phyloP scores from a whole-genome alignment of 2,113 vertebrate genomes.

The Chloropsis cyanopogon region DNA sequence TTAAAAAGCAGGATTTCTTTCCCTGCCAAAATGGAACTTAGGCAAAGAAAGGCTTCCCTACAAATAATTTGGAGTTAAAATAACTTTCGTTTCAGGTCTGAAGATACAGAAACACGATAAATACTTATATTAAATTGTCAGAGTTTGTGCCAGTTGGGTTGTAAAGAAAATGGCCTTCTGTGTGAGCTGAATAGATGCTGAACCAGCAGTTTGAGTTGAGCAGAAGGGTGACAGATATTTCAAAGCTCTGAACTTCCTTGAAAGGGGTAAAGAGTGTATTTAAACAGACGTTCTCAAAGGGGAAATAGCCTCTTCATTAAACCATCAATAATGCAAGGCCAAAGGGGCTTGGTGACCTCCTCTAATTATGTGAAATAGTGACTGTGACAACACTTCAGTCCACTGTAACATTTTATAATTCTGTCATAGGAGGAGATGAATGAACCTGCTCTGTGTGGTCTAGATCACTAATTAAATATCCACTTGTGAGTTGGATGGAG shows the following conservation, averaged over 20 bases:
- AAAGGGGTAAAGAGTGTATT: neutral
- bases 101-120: neutral
- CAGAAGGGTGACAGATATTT: neutral
- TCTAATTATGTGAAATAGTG: slow-evolving; percentile 5
- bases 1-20: slow-evolving; percentile 25
- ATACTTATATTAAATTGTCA: slow-evolving; percentile 24
- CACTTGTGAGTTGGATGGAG: neutral
- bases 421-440: neutral
- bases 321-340: slow-evolving; percentile 27
- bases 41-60: neutral
- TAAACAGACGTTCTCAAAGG: slow-evolving; percentile 31
- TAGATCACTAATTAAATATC: slow-evolving; percentile 11
- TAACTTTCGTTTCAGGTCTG: neutral
- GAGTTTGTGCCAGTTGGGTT: neutral
- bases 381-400: neutral
- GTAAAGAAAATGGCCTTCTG: neutral
- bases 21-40: neutral
- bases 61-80: neutral
- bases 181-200: neutral
- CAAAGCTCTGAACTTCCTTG: neutral
- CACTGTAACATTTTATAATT: neutral
- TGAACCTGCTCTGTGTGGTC: neutral
- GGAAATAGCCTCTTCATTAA: neutral
- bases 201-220: neutral
- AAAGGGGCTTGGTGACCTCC: neutral